Evolutionary conservation across 2,888 invertebrate species (phyloP), one percentile per base, ranked within the genome.

Genomic region (Meiosimyza decipiens): DNA sequence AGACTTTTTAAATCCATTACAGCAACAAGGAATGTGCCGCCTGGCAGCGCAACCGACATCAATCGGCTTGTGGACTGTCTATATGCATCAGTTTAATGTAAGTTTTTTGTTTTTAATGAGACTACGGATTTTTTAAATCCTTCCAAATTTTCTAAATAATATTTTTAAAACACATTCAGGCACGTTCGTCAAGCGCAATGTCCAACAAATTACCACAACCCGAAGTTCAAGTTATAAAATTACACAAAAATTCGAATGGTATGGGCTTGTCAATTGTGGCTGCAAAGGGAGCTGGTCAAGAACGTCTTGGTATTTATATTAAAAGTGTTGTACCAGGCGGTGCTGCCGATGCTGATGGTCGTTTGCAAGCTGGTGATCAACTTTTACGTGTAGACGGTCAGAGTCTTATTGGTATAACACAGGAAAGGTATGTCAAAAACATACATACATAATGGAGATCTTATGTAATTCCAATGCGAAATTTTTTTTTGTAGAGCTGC

Each of bases 201-300:
- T 91, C 90, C 5, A 90, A 90, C 59, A 90, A 89, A 72, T 85
- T 89, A 67, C 89, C 89, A 51, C 91, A 92, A 79, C 94, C 94
- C 13, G 92, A 95, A 82, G 88, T 96, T 73, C 93, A 95, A 84
- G 91, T 94, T 71, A 95, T 98, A 80, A 93, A 95, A 84, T 90
- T 98, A 76, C 94, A 96, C 85, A 98, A 99, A 89, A 96, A 96
- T 82, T 93, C 95, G 76, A 96, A 95, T 83, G 98, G 99, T 76
- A 98, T 99, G 94, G 99, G 99, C 13, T 91, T 99, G 80, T 98
- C 98, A 83, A 99, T 99, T 81, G 98, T 99, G 5, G 99, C 99
- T 12, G 99, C 99, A 40, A 97, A 97, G 91, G 94, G 94, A 33
- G 91, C 92, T 66, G 92, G 92, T 6, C 94, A 94, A 83, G 91